Conservation (phyloP, 2,888 invertebrate genomes). For the Camptogramma bilineatum region DNA sequence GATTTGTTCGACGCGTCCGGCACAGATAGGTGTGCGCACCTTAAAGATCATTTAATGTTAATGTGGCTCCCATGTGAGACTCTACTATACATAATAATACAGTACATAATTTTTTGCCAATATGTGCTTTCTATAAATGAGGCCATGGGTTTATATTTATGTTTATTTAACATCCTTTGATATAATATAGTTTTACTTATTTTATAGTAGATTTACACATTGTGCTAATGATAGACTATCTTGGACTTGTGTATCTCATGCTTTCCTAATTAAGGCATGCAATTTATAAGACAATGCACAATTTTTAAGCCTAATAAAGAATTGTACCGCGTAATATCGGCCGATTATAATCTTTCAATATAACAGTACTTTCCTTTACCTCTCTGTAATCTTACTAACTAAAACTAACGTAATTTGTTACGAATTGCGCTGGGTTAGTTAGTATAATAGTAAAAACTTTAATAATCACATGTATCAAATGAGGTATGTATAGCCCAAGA, state of each 20-base stretch:
- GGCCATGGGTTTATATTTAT: constrained; percentile 65
- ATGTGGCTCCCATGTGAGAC: constrained; percentile 47
- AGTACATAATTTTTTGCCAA: constrained; percentile 63
- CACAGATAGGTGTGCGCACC: no score
- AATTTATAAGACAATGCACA: constrained; percentile 11
- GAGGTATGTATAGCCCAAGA: no score
- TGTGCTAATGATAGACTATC: constrained; percentile 17
- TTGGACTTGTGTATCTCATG: not conserved
- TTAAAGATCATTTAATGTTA: constrained; percentile 7
- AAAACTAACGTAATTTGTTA: no score
- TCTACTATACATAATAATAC: constrained; percentile 57
- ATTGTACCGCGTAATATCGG: no score
- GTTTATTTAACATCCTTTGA: constrained; percentile 3
- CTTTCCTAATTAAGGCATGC: not conserved
- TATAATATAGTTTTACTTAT: constrained; percentile 65
- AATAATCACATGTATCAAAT: no score
- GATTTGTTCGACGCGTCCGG: no score
- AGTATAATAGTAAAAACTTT: no score
- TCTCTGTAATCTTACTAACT: no score
- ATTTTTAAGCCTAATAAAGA: no score
- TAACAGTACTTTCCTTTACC: no score
- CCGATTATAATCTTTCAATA: no score
- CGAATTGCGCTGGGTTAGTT: no score
- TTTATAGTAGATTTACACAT: constrained; percentile 80
- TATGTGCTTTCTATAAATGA: constrained; percentile 74